Evolutionary conservation across 2,888 invertebrate genomes (phyloP), one percentile per base, ranked within the genome.

Genomic region (Drosophila mimica): DNA sequence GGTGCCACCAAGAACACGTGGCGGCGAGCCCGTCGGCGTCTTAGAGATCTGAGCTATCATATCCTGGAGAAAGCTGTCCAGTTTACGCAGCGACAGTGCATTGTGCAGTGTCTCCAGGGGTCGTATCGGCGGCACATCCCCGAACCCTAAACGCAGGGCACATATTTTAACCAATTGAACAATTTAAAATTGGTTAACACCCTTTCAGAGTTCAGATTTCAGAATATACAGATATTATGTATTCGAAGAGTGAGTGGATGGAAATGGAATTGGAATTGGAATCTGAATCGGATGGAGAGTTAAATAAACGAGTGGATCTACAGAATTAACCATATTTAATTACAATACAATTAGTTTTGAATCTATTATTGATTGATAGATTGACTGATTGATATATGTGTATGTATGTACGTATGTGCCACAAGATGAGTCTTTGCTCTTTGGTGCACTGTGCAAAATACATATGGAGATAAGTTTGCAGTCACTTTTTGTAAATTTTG

Each of bases 81-180:
- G 94, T 92, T 99, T 98, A 51, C 96, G 96, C 91, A 99, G 94
- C 58, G 98, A 99, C 81, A 99, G 94, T 56, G 98, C 98, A 94
- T 99, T 99, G 95, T 99, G 99, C 72, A 99, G 94, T 6, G 99
- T 99, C 94, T 99, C 99, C 93, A 99, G 94, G 2, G 99, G 99
- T 38, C 99, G 96, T 86, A 99, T 98, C 2, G 98, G 97, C 33
- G 99, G 99, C 79, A 99, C 98, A 68, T 97, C 97, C 73, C 97
- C 97, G 93, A 97, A 97, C 38, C 97, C 97, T 93, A 79, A 57
- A 60, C 38, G 49, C 52, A 33, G 9, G 51, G n/a, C 51, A 64
- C 17, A 60, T 8, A 49, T 97, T 40, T 30, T 11, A 56, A 13
- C 25, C 31, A 56, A 53, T 59, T 34, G 53, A 38, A 36, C 33